Evolutionary conservation across 2,888 invertebrate genomes (phyloP), one percentile per base, ranked within the genome.

Genomic region (Mythimna albipuncta): DNA sequence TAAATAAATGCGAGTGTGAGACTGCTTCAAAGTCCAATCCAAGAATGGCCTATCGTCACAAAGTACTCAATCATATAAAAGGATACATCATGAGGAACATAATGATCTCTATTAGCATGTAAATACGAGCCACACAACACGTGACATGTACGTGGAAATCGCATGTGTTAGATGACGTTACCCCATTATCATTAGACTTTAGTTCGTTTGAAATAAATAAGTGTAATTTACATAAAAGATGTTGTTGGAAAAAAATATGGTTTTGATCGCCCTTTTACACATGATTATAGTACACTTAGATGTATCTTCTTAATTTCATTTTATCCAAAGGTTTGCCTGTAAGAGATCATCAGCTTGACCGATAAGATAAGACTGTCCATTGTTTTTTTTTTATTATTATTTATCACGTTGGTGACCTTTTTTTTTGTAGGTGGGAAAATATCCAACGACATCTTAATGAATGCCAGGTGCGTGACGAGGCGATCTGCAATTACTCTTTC

Each of bases 91-190:
- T 58, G 11, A n/a, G 11, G 67, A 59, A 26, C 47, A 52, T 69
- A 81, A 81, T 81, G 57, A 1, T 10, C 21, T 44, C 19, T 54
- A 79, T 79, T 82, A 57, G 38, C 66, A 71, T 78, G 59, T 64
- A 57, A 79, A 82, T 72, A 79, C 26, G 11, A 55, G 26, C 6
- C 26, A 79, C 16, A 32, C 54, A 47, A 52, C 62, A 81, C 64
- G 61, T 35, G n/a, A 16, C 50, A 21, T 13, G 35, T 44, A 44
- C 58, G 35, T 57, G 54, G 6, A 32, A 71, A 26, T 61, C 32
- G 50, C 65, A 61, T 71, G 52, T 78, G 64, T 44, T 58, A 11
- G 50, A 66, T 77, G 77, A 66, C 75, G 54, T 21, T 66, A 16
- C 6, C 2, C 26, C 44, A 64, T 77, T 68, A 75, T 50, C 75